phyloP scores from a whole-genome alignment of 1,140 invertebrate species.

The Chymomyza costata region DNA sequence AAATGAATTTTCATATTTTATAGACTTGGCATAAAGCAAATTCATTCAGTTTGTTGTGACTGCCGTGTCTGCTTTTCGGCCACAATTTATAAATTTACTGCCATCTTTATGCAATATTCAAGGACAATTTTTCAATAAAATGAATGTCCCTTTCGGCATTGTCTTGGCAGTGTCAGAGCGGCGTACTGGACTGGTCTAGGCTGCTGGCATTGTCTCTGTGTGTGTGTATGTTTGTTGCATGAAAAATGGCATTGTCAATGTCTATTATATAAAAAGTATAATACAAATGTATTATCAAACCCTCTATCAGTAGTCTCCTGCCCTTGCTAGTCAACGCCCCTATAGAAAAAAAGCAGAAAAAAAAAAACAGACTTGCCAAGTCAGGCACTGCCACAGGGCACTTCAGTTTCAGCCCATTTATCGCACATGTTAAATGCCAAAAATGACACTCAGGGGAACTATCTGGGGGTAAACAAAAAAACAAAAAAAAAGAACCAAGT shows the following conservation, averaged over 20 bases:
- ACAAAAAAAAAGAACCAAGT: constrained; percentile 24
- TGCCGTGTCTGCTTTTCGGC: too few species aligned
- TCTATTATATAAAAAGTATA: constrained; percentile 69
- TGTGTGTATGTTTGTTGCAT: constrained; percentile 30
- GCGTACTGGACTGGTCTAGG: too few species aligned
- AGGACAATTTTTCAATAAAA: constrained; percentile 31
- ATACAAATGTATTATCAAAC: constrained; percentile 48
- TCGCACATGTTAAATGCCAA: constrained; percentile 54
- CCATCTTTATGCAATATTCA: constrained; percentile 21
- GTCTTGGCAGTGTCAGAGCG: too few species aligned
- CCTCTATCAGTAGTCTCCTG: too few species aligned
- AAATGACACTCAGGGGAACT: constrained; percentile 60
- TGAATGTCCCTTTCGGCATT: constrained; percentile 31
- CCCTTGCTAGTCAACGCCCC: too few species aligned
- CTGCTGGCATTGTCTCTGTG: constrained; percentile 5
- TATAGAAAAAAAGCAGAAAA: too few species aligned
- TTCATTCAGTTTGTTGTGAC: too few species aligned
- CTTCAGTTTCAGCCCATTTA: constrained; percentile 57
- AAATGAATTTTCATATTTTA: too few species aligned
- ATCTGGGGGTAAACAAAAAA: too few species aligned
- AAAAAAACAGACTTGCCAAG: too few species aligned
- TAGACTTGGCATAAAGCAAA: too few species aligned
- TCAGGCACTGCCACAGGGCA: constrained; percentile 8
- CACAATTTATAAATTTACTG: constrained; percentile 13
- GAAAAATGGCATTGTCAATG: constrained; percentile 61